These are phyloP conservation scores for Pristionchus entomophagus DNA, from an alignment of 2,888 invertebrate genomes.

Conservation along the genomic window DNA sequence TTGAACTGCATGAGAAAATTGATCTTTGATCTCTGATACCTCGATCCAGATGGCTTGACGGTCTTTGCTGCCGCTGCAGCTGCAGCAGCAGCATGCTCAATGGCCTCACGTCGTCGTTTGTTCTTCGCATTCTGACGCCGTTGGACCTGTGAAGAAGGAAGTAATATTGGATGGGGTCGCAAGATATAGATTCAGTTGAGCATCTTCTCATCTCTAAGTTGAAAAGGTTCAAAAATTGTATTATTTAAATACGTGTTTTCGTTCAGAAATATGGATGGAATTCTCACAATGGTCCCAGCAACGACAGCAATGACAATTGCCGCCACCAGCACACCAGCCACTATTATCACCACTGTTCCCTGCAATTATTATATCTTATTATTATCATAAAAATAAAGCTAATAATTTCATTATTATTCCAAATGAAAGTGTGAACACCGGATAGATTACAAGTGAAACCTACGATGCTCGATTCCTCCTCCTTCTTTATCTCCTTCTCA, in stretches of 20 bases:
- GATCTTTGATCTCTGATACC: neutral
- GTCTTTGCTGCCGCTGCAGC: neutral
- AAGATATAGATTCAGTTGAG: too few species aligned
- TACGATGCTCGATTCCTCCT: neutral
- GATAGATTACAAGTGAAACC: too few species aligned
- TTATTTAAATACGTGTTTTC: too few species aligned
- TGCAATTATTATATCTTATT: too few species aligned
- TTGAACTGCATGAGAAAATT: neutral
- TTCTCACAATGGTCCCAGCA: neutral
- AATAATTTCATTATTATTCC: neutral
- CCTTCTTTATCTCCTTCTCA: neutral
- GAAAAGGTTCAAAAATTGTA: neutral
- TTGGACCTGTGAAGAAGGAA: neutral
- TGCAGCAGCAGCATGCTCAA: too few species aligned
- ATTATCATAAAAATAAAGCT: neutral
- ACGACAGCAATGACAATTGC: neutral
- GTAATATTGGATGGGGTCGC: too few species aligned
- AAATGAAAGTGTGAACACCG: too few species aligned
- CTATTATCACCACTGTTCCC: neutral
- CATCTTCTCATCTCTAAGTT: too few species aligned
- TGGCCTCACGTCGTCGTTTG: neutral
- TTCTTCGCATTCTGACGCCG: neutral
- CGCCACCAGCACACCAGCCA: neutral
- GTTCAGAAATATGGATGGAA: neutral
- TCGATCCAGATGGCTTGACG: neutral